Evolutionary conservation across 2,888 invertebrate genomes (phyloP).

Genomic region (Drosophila falleni): DNA sequence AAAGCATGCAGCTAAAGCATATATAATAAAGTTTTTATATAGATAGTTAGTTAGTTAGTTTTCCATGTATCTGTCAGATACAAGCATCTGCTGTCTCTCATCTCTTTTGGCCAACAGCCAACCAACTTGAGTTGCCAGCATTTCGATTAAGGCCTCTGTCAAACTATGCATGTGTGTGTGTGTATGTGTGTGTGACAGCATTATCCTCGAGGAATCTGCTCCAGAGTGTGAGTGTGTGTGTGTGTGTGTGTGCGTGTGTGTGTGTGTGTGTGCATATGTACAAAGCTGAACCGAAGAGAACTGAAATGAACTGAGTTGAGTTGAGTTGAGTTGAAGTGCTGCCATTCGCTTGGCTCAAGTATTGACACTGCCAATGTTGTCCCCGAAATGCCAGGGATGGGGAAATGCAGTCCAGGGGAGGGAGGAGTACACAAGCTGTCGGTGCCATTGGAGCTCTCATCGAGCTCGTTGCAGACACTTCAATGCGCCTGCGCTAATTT

Average conservation of each 20-base stretch:
- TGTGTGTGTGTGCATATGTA: constrained; percentile 33
- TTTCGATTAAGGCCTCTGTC: constrained; percentile 57
- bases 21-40: background rate
- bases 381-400: constrained; percentile 23
- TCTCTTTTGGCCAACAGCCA: constrained; percentile 1
- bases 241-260: constrained; percentile 25
- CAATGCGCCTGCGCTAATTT: constrained; percentile 75
- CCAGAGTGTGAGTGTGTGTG: constrained; percentile 25
- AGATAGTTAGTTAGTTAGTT: background rate
- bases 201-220: constrained; percentile 62
- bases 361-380: constrained; percentile 57
- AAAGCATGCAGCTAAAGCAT: background rate
- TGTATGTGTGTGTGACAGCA: constrained; percentile 41
- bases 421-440: constrained; percentile 50
- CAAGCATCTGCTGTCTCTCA: background rate
- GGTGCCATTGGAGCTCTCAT: constrained; percentile 73
- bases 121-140: constrained; percentile 31
- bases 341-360: constrained; percentile 78
- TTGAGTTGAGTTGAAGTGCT: constrained; percentile 64
- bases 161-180: constrained; percentile 22
- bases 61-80: background rate
- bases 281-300: constrained; percentile 24
- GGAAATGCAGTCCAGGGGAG: constrained; percentile 9
- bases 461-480: constrained; percentile 33
- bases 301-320: constrained; percentile 55